phyloP scores from a whole-genome alignment of 2,888 invertebrate species.

The Schizotus pectinicornis region DNA sequence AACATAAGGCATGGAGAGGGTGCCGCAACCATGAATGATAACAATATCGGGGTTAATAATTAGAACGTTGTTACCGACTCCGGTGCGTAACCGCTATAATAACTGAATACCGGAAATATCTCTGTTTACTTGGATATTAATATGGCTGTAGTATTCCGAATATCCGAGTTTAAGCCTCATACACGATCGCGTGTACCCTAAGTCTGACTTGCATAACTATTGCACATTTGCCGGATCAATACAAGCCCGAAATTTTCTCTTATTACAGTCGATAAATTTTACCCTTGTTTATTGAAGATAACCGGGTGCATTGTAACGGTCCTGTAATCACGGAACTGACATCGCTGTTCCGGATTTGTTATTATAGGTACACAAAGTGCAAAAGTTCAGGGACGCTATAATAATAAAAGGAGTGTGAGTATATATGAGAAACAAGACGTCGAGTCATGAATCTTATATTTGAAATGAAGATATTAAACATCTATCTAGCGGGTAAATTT shows the following conservation, averaged over 20 bases:
- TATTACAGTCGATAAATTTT: not conserved
- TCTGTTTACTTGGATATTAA: slow-evolving; percentile 29
- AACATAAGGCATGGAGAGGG: slow-evolving; percentile 13
- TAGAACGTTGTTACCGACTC: slow-evolving; percentile 12
- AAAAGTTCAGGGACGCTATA: too few species aligned
- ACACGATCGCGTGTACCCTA: slow-evolving; percentile 4
- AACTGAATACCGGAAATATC: slow-evolving; percentile 27
- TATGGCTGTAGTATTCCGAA: slow-evolving; percentile 11
- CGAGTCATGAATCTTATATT: not conserved
- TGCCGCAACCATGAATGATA: slow-evolving; percentile 18
- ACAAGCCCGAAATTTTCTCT: not conserved
- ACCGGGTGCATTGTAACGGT: too few species aligned
- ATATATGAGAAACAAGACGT: too few species aligned
- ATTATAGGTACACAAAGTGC: too few species aligned
- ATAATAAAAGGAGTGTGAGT: too few species aligned
- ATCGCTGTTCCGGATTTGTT: too few species aligned
- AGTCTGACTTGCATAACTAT: slow-evolving; percentile 16
- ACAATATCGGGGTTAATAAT: slow-evolving; percentile 27
- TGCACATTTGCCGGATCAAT: slow-evolving; percentile 9
- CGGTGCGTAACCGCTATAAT: slow-evolving; percentile 16
- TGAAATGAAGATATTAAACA: not conserved
- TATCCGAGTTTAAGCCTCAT: slow-evolving; percentile 12
- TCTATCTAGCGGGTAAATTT: not conserved
- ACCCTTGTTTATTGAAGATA: not conserved
- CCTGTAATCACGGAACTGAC: too few species aligned